Base-by-base conservation (phyloP, 2,888 invertebrate species). In the Hypolimnas misippus region DNA sequence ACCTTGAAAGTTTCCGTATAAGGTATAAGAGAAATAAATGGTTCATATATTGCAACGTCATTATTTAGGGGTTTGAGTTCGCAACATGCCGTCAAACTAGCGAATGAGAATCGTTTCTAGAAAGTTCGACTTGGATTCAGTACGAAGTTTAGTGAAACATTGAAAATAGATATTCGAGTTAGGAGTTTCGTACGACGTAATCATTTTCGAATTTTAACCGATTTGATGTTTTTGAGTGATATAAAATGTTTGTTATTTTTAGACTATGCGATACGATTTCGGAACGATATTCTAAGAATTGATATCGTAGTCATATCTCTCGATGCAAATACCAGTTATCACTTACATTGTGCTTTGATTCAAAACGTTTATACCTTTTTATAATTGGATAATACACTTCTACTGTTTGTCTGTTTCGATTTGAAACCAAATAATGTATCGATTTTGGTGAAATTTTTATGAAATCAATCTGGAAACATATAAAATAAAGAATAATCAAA, bases 61-160 rank as follows among this genome's bases (percentile, higher is more conserved):
- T 38, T 38, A 46, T 46, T 21, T 19, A 12, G 4, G 21, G 21
- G 21, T 10, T 46, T 42, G 17, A 46, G 21, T 46, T 46, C 5
- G 44, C 10, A 46, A 46, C 44, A 21, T n/a, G 12, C 44, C 21
- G 44, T 46, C 21, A 46, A 46, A 21, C 21, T 46, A 19, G 19
- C 44, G 17, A 38, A n/a, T n/a, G 35, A 38, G n/a, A 38, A 12
- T 12, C 35, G n/a, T 38, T 38, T 38, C 12, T 38, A n/a, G 35
- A 38, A 38, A 38, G 35, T 38, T 38, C n/a, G 33, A 8, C 33
- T 33, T 6, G 33, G 2, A 10, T 33, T 33, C 10, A 2, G 33
- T 33, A 6, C 33, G 10, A 33, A 33, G 33, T 33, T 33, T 10
- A 7, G 33, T 33, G 7, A 8, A 33, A 33, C 33, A 33, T 33